Evolutionary conservation across 2,113 vertebrate species (phyloP).

Genomic region (Syngnathus typhle): DNA sequence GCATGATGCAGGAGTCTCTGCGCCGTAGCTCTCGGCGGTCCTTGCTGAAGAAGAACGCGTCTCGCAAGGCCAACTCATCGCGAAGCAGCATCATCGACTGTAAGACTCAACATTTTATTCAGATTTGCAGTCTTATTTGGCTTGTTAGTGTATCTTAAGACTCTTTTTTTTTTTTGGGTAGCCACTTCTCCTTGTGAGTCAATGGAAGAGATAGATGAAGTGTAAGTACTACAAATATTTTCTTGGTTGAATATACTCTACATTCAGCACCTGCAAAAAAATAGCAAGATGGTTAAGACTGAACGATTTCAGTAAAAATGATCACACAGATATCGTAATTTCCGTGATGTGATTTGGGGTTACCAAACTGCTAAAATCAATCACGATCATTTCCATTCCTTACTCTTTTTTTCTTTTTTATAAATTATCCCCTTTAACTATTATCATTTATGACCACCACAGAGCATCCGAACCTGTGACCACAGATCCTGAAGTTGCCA

Average conservation of each 20-base stretch:
- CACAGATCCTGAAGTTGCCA: constrained; percentile 4
- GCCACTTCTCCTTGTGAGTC: constrained; percentile 51
- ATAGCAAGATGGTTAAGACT: no score
- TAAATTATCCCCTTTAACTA: no score
- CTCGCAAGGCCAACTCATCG: constrained; percentile 36
- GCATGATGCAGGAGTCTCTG: constrained; percentile 55
- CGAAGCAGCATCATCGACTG: constrained; percentile 65
- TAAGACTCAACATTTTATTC: constrained; percentile 36
- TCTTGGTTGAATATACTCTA: no score
- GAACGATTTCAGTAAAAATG: no score
- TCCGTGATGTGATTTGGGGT: no score
- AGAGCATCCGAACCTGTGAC: constrained; percentile 20
- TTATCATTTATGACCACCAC: not conserved
- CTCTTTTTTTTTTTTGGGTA: constrained; percentile 14
- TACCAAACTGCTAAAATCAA: no score
- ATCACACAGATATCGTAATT: no score
- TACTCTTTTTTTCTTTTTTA: no score
- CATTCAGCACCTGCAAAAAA: no score
- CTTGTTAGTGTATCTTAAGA: not conserved
- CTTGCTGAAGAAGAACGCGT: constrained; percentile 54
- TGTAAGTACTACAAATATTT: constrained; percentile 25
- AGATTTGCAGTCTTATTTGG: not conserved
- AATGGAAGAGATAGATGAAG: constrained; percentile 30
- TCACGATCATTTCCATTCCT: not conserved
- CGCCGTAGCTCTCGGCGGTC: constrained; percentile 66